Percentiles rank a stretch among this genome's conserved stretches.
These are phyloP conservation scores for Coremacera marginata DNA, from an alignment of 2,888 invertebrate species.

Conservation along the genomic window DNA sequence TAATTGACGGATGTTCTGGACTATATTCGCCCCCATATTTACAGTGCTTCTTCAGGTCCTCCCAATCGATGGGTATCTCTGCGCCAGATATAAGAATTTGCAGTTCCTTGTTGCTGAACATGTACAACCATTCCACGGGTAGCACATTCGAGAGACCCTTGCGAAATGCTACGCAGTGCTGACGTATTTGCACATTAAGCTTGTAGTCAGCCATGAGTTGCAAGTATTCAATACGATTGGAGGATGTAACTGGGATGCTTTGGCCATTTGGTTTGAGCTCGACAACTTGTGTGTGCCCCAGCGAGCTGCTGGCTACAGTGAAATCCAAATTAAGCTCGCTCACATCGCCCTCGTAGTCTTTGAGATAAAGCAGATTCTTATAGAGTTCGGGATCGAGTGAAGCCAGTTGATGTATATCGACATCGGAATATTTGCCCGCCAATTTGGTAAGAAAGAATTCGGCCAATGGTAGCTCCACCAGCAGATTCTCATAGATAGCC, in stretches of 20 bases:
- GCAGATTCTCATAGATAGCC: slow-evolving; percentile 93
- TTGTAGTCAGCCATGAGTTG: slow-evolving; percentile 97
- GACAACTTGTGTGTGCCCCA: slow-evolving; percentile 89
- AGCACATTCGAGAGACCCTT: slow-evolving; percentile 92
- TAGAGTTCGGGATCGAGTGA: slow-evolving; percentile 91
- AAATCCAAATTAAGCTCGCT: slow-evolving; percentile 92
- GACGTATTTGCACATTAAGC: slow-evolving; percentile 88
- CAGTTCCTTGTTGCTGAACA: slow-evolving; percentile 94
- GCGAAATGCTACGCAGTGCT: slow-evolving; percentile 89
- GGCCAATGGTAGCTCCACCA: slow-evolving; percentile 95
- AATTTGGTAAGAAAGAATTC: slow-evolving; percentile 94
- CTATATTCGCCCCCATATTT: slow-evolving; percentile 90
- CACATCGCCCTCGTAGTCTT: slow-evolving; percentile 88
- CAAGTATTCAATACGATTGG: slow-evolving; percentile 96
- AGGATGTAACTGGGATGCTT: slow-evolving; percentile 89
- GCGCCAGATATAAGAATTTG: slow-evolving; percentile 98
- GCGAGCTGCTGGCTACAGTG: slow-evolving; percentile 88
- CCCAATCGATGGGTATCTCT: slow-evolving; percentile 91
- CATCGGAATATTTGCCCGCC: slow-evolving; percentile 79
- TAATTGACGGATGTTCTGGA: slow-evolving; percentile 85
- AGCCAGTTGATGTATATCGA: slow-evolving; percentile 91
- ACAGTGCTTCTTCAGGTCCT: slow-evolving; percentile 88
- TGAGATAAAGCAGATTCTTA: slow-evolving; percentile 88
- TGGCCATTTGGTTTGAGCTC: slow-evolving; percentile 93
- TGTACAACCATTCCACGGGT: slow-evolving; percentile 90